A percentile compares a stretch with the other conserved stretches of the same genome.
phyloP scores from a whole-genome alignment of 2,888 invertebrate genomes.

The Rhingia rostrata region DNA sequence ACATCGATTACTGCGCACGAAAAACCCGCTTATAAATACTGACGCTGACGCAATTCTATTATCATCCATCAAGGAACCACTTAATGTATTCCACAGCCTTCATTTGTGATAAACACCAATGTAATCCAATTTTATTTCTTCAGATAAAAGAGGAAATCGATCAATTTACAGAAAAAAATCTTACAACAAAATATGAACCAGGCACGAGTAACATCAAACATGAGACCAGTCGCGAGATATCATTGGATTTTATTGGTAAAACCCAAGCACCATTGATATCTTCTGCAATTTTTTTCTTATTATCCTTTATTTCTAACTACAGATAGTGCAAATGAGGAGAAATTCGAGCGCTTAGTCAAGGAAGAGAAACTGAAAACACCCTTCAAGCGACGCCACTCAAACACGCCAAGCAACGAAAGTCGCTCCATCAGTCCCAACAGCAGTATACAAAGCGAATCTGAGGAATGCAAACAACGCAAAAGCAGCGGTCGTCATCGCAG shows the following conservation, averaged over 20 bases:
- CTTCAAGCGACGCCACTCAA: constrained; percentile 81
- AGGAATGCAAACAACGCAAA: constrained; percentile 39
- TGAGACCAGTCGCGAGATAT: constrained; percentile 77
- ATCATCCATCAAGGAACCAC: too few species aligned
- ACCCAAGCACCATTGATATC: neutral
- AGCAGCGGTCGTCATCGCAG: constrained; percentile 43
- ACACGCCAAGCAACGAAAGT: constrained; percentile 79
- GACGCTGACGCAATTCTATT: too few species aligned
- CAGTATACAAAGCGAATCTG: constrained; percentile 69
- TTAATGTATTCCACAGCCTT: too few species aligned
- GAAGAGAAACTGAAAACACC: constrained; percentile 82
- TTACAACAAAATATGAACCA: constrained; percentile 20
- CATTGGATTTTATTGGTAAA: constrained; percentile 76
- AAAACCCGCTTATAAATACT: too few species aligned
- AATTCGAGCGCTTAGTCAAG: constrained; percentile 81
- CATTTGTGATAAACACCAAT: too few species aligned
- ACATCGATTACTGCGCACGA: too few species aligned
- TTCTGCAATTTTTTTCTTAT: neutral
- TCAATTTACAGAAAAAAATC: neutral
- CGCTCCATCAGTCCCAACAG: constrained; percentile 80
- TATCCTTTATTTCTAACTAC: constrained; percentile 70
- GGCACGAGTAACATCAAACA: constrained; percentile 59
- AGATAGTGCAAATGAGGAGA: constrained; percentile 81
- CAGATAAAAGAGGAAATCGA: constrained; percentile 17
- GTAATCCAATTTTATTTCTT: too few species aligned